Percentiles rank a stretch among this genome's conserved stretches.
These are phyloP conservation scores for Phania funesta DNA, from an alignment of 2,888 invertebrate genomes.

Conservation along the genomic window DNA sequence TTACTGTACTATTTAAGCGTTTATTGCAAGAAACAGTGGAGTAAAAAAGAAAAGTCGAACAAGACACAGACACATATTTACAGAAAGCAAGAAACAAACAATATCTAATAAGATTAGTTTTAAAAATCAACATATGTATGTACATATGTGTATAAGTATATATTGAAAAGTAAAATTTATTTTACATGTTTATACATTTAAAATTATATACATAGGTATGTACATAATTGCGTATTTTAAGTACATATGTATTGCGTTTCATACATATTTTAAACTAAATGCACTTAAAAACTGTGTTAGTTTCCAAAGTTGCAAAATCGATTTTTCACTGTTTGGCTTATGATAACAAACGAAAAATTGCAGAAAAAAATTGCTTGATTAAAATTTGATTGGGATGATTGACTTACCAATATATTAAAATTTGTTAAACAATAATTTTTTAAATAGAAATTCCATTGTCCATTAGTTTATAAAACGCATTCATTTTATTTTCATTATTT, in stretches of 20 bases:
- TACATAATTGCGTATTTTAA: background rate
- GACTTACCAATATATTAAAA: constrained; percentile 19
- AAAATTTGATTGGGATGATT: background rate
- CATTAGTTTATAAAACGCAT: background rate
- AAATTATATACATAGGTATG: background rate
- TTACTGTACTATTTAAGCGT: no score
- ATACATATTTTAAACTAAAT: background rate
- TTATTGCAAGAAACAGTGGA: no score
- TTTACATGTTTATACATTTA: no score
- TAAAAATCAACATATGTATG: background rate
- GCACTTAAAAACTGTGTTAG: background rate
- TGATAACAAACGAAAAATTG: constrained; percentile 47
- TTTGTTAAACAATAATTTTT: background rate
- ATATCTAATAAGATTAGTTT: background rate
- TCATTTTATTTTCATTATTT: constrained; percentile 1
- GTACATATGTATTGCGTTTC: background rate
- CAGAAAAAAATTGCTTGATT: constrained; percentile 41
- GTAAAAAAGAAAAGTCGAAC: no score
- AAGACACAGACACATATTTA: no score
- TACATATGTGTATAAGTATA: background rate
- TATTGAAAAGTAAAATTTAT: no score
- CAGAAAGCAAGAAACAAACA: no score
- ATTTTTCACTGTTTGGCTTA: constrained; percentile 30
- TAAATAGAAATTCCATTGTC: background rate
- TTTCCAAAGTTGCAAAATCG: constrained; percentile 33